Conservation (phyloP, 2,113 vertebrate genomes). For the Numida meleagris region DNA sequence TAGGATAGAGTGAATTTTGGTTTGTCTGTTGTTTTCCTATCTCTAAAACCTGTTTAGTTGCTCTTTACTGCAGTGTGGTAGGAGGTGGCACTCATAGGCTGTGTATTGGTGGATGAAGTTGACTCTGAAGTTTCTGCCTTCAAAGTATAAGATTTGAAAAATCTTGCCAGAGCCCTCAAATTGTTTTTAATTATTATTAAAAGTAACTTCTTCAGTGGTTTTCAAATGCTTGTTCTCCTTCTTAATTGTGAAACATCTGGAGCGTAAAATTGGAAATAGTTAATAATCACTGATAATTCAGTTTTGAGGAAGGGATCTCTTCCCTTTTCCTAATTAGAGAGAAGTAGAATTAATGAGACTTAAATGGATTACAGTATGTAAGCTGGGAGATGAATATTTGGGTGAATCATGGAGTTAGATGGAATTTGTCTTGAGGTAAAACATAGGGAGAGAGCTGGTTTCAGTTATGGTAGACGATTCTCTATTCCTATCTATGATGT, state of each 20-base stretch:
- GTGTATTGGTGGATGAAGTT: neutral
- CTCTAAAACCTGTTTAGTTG: neutral
- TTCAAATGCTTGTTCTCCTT: neutral
- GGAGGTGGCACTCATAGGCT: neutral
- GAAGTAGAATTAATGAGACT: neutral
- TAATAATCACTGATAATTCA: neutral
- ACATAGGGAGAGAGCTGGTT: neutral
- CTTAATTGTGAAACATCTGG: neutral
- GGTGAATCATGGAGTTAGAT: neutral
- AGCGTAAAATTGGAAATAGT: neutral
- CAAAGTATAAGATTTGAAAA: neutral
- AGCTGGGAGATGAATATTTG: neutral
- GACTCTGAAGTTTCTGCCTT: neutral
- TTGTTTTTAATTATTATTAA: neutral
- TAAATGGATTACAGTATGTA: neutral
- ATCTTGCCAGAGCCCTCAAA: neutral
- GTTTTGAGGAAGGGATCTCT: neutral
- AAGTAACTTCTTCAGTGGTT: neutral
- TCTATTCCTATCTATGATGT: neutral
- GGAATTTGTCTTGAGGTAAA: neutral
- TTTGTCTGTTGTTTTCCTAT: neutral
- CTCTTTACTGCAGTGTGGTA: neutral
- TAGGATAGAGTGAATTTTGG: neutral
- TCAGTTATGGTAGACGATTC: neutral
- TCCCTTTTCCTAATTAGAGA: neutral